phyloP scores from a whole-genome alignment of 2,888 invertebrate species.

The Coelinius sp. region DNA sequence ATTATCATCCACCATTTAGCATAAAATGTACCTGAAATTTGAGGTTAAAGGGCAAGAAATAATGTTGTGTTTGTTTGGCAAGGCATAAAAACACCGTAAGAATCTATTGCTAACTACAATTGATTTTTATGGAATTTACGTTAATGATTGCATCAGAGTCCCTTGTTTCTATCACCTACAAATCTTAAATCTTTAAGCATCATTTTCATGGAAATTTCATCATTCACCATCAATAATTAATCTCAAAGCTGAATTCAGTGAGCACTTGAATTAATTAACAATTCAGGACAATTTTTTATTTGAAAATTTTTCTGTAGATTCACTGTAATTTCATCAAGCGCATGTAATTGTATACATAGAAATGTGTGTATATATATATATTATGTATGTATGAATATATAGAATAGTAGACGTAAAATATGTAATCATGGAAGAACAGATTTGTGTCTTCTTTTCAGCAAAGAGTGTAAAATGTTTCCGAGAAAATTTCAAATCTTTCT shows the following conservation, averaged over 20 bases:
- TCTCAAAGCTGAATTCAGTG: slow-evolving; percentile 2
- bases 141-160: slow-evolving; percentile 16
- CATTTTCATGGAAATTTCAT: background rate
- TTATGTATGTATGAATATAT: slow-evolving; percentile 50
- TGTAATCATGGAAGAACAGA: slow-evolving; percentile 67
- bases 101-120: background rate
- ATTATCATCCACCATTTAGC: too few relatives aligned
- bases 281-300: background rate
- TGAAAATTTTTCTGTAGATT: slow-evolving; percentile 21
- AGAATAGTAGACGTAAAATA: slow-evolving; percentile 47
- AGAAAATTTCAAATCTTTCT: slow-evolving; percentile 11
- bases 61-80: background rate
- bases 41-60: background rate
- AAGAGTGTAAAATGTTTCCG: slow-evolving; percentile 33
- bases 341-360: slow-evolving; percentile 48
- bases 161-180: background rate
- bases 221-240: background rate
- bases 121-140: slow-evolving; percentile 9
- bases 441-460: slow-evolving; percentile 63
- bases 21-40: too few relatives aligned
- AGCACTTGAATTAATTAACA: background rate
- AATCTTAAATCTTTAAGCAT: slow-evolving; percentile 9
- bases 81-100: background rate
- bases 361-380: slow-evolving; percentile 51
- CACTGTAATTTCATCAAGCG: slow-evolving; percentile 12